Base-by-base conservation (phyloP, 2,797 vertebrate genomes). In the Malurus leucopterus region DNA sequence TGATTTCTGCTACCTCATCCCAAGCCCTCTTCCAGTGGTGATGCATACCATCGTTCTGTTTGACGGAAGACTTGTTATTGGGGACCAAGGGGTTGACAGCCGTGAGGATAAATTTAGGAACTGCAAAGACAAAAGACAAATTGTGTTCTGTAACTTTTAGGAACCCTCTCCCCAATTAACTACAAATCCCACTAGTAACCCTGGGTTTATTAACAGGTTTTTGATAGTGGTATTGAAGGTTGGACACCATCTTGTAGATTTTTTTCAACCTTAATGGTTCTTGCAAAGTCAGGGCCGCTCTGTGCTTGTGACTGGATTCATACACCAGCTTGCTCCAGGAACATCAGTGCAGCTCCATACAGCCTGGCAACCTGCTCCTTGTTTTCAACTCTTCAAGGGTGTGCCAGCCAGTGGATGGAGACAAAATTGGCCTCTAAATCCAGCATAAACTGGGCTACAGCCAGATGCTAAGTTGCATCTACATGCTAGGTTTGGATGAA, bases 31-130 rank as follows among this genome's bases (percentile, higher is more conserved):
- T 32, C 62, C 81, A 70, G 23, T 61, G 30, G 36, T n/a, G 53
- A 51, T 93, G 92, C 90, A 1, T 94, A 80, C 93, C 72, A 29
- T 96, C 68, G 3, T 96, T 95, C 93, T 95, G 90, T 69, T 92
- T 96, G 90, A 81, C 10, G 6, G 97, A 91, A 78, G 97, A 92
- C 32, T 94, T 91, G 64, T 74, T 80, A n/a, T 93, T 34, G 18
- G 93, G 93, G 84, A 65, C 11, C 89, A 95, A 74, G 15, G 98
- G 97, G 86, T 99, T 98, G 47, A 98, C 97, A 67, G 98, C 99
- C 13, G 92, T 97, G 57, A 99, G 97, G 93, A 99, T 98, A 71
- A 96, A 91, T 94, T 96, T 97, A 84, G 98, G 97, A 96, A 98
- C 98, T 98, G 89, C 74, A 96, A 96, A 87, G 47, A 91, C 26